Percentiles rank a stretch among this genome's conserved stretches.
These are phyloP conservation scores for Microcebus ravelobensis DNA, from an alignment of 2,113 vertebrate species.

Conservation along the genomic window DNA sequence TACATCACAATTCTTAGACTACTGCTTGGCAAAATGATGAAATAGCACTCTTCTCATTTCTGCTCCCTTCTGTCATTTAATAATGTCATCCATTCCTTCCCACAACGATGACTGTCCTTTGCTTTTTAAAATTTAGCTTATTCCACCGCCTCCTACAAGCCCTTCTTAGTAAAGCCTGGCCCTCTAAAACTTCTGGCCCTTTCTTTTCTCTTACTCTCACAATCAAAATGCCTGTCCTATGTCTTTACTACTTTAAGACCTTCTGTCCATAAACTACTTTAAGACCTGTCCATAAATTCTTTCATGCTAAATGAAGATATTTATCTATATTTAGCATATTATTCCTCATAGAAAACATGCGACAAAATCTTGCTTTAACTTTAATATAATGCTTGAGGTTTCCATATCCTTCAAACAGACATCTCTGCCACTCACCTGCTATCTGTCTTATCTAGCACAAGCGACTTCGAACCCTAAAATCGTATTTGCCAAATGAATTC, in stretches of 20 bases:
- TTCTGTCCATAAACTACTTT: neutral
- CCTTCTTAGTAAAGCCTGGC: neutral
- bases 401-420: neutral
- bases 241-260: neutral
- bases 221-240: neutral
- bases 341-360: neutral
- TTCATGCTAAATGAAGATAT: neutral
- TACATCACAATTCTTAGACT: neutral
- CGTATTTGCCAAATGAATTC: neutral
- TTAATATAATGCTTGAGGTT: neutral
- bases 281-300: conserved; percentile 1
- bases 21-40: neutral
- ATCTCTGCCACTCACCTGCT: neutral
- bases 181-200: neutral
- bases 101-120: neutral
- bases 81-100: neutral
- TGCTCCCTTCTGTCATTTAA: neutral
- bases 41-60: neutral
- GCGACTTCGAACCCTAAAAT: conserved; percentile 12
- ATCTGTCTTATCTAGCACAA: neutral
- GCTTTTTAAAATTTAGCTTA: neutral
- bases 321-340: neutral
- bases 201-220: neutral
- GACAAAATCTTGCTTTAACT: neutral
- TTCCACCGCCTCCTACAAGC: neutral